phyloP scores from a whole-genome alignment of 2,113 vertebrate genomes.

The Pseudorectes ferrugineus region DNA sequence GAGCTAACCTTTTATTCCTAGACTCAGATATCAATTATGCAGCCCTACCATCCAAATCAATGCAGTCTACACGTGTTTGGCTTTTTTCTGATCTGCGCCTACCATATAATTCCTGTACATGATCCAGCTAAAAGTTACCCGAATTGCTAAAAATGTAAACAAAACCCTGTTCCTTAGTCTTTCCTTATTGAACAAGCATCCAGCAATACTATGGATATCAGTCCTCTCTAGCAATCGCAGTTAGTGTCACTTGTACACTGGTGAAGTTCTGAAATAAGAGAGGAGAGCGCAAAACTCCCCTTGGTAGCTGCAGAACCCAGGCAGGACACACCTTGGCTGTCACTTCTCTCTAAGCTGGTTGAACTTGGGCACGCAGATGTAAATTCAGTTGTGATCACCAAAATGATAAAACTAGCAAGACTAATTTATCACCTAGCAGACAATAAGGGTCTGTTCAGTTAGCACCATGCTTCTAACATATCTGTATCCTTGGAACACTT shows the following conservation, averaged over 20 bases:
- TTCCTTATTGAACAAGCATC: neutral
- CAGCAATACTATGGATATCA: neutral
- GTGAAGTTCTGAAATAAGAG: neutral
- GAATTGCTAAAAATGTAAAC: neutral
- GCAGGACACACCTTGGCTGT: neutral
- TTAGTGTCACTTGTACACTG: neutral
- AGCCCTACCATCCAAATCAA: neutral
- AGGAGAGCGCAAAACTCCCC: neutral
- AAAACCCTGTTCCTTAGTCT: neutral
- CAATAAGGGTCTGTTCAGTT: neutral
- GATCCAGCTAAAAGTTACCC: neutral
- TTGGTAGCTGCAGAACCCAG: neutral
- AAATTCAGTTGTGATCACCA: neutral
- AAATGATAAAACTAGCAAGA: neutral
- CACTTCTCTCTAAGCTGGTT: neutral
- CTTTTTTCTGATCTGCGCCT: neutral
- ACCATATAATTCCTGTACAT: neutral
- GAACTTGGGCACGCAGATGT: neutral
- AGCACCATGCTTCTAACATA: neutral
- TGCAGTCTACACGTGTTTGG: rapidly evolving
- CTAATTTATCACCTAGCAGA: neutral
- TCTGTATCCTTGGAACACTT: neutral
- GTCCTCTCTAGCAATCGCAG: neutral
- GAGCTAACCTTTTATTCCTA: neutral
- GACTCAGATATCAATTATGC: neutral